Evolutionary conservation across 2,113 vertebrate genomes (phyloP).

Genomic region (Cyprinodon tularosa): DNA sequence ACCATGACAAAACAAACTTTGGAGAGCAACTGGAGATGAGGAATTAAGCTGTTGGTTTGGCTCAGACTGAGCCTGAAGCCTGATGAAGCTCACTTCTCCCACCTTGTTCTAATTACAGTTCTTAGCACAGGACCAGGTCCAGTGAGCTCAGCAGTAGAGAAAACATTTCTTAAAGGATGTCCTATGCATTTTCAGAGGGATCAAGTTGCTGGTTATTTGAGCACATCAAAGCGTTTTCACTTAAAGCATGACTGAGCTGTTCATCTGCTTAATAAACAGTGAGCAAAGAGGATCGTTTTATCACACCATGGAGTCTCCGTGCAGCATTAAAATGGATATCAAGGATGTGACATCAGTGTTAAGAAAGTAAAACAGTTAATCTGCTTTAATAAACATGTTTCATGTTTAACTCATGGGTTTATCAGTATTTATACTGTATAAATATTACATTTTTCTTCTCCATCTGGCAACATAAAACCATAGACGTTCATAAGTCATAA

Average conservation of each 20-base stretch:
- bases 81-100: slow-evolving; percentile 73
- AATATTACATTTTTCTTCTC: background rate
- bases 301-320: background rate
- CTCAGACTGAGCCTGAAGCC: background rate
- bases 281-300: background rate
- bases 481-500: too few species aligned
- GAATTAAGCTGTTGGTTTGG: slow-evolving; percentile 60
- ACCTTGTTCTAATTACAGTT: slow-evolving; percentile 70
- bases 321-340: slow-evolving; percentile 1
- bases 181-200: slow-evolving; percentile 47
- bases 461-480: too few species aligned
- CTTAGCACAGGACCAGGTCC: slow-evolving; percentile 38
- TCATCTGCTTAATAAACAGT: slow-evolving; percentile 20
- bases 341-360: slow-evolving; percentile 26
- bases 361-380: slow-evolving; percentile 34
- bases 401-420: slow-evolving; percentile 4
- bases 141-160: slow-evolving; percentile 67
- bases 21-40: slow-evolving; percentile 58
- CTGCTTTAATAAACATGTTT: slow-evolving; percentile 27
- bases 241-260: slow-evolving; percentile 36
- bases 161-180: slow-evolving; percentile 67
- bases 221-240: slow-evolving; percentile 39
- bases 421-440: background rate
- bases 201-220: slow-evolving; percentile 33
- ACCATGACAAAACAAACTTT: slow-evolving; percentile 85